phyloP scores from a whole-genome alignment of 1,140 invertebrate genomes.

The Homarus americanus region DNA sequence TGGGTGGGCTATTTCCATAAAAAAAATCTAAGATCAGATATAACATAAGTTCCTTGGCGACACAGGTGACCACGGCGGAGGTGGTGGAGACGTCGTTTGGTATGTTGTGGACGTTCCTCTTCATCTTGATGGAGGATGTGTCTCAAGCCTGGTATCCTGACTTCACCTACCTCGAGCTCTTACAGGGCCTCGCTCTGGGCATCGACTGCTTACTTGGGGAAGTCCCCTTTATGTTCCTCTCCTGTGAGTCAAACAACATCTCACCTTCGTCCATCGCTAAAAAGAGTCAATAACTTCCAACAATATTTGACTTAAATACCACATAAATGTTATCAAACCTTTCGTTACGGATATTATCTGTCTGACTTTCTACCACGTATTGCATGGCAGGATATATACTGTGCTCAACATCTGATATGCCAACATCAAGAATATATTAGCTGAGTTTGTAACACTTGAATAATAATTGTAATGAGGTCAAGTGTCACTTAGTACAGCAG shows the following conservation, averaged over 20 bases:
- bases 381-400: neutral
- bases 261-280: neutral
- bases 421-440: neutral
- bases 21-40: no score
- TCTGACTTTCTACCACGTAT: neutral
- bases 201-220: slow-evolving; percentile 92
- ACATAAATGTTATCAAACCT: neutral
- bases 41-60: no score
- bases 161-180: slow-evolving; percentile 82
- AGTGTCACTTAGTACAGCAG: neutral
- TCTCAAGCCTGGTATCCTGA: slow-evolving; percentile 77
- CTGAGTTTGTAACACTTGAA: neutral
- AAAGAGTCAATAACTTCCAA: neutral
- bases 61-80: no score
- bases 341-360: neutral
- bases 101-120: slow-evolving; percentile 32
- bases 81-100: slow-evolving; percentile 24
- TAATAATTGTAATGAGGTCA: no score
- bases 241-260: slow-evolving; percentile 76
- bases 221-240: slow-evolving; percentile 92
- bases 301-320: neutral
- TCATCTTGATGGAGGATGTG: slow-evolving; percentile 83
- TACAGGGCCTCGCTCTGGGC: slow-evolving; percentile 88
- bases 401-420: neutral
- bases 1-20: no score